phyloP scores from a whole-genome alignment of 2,113 vertebrate species.

The Corydoras sp. region DNA sequence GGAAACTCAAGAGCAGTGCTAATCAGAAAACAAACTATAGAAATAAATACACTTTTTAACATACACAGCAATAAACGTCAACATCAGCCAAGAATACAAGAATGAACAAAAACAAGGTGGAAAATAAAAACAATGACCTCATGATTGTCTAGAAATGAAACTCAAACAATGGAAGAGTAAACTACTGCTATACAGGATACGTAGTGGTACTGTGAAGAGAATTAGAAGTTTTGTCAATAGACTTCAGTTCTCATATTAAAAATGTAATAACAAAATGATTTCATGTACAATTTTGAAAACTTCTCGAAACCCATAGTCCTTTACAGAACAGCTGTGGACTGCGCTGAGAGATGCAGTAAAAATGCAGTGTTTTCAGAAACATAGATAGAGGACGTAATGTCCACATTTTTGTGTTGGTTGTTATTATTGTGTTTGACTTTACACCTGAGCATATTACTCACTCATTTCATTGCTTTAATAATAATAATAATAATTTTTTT shows the following conservation, averaged over 20 bases:
- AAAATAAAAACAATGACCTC: slow-evolving; percentile 66
- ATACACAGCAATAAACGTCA: slow-evolving; percentile 69
- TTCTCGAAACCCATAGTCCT: too few relatives aligned
- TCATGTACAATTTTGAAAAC: too few relatives aligned
- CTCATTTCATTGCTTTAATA: too few relatives aligned
- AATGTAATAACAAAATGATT: too few relatives aligned
- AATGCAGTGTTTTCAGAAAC: slow-evolving; percentile 69
- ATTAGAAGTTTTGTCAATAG: slow-evolving; percentile 52
- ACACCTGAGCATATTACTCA: too few relatives aligned
- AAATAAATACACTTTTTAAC: slow-evolving; percentile 99
- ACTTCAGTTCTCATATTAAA: too few relatives aligned
- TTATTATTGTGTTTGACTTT: too few relatives aligned
- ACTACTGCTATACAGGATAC: slow-evolving; percentile 71
- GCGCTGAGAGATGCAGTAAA: slow-evolving; percentile 52
- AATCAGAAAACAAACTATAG: slow-evolving; percentile 94
- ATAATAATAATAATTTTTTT: too few relatives aligned
- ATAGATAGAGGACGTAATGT: slow-evolving; percentile 35
- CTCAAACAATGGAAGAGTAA: slow-evolving; percentile 78
- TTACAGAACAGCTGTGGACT: slow-evolving; percentile 36
- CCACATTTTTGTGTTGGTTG: too few relatives aligned
- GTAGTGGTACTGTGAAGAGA: slow-evolving; percentile 77
- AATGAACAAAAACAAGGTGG: slow-evolving; percentile 68
- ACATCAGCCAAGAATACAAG: slow-evolving; percentile 56
- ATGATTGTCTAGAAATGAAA: slow-evolving; percentile 99
- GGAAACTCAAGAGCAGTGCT: slow-evolving; percentile 89